Conservation (phyloP, 2,888 invertebrate genomes). For the Aproaerema taeniolella region DNA sequence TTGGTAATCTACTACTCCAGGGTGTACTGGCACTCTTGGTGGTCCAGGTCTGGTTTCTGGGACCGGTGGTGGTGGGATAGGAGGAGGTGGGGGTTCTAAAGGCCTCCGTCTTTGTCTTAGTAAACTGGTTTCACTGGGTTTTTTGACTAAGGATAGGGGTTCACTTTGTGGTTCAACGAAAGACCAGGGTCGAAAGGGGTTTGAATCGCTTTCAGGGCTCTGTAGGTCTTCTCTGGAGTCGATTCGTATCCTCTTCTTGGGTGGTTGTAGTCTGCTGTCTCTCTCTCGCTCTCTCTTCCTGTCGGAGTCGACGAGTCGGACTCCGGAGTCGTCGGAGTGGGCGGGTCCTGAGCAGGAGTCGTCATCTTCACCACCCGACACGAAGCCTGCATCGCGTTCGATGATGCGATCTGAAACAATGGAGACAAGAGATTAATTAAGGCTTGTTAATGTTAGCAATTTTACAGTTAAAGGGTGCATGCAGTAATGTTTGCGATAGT, state of each 20-base stretch:
- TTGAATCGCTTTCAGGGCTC: slow-evolving; percentile 60
- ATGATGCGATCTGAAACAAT: slow-evolving; percentile 75
- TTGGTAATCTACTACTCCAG: slow-evolving; percentile 53
- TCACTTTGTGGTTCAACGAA: slow-evolving; percentile 77
- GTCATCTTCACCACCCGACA: slow-evolving; percentile 85
- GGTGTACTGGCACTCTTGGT: slow-evolving; percentile 74
- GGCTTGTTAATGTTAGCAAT: slow-evolving; percentile 4
- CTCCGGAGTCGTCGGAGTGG: slow-evolving; percentile 73
- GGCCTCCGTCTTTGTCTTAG: slow-evolving; percentile 54
- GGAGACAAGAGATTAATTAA: too few species aligned
- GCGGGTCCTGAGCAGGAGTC: slow-evolving; percentile 75
- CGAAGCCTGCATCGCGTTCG: slow-evolving; percentile 84
- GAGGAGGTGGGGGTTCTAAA: slow-evolving; percentile 46
- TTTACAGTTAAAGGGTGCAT: too few species aligned
- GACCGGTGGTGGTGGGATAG: slow-evolving; percentile 35
- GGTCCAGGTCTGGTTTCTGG: slow-evolving; percentile 45
- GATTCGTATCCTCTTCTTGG: slow-evolving; percentile 84
- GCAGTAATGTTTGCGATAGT: too few species aligned
- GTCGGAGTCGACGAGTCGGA: slow-evolving; percentile 56
- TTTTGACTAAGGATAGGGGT: slow-evolving; percentile 80
- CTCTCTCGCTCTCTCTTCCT: slow-evolving; percentile 78
- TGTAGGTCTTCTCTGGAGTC: slow-evolving; percentile 50
- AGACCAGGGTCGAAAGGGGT: slow-evolving; percentile 83
- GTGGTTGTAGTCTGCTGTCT: slow-evolving; percentile 69
- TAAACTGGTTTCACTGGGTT: slow-evolving; percentile 49